These are phyloP conservation scores for Cyanoderma ruficeps DNA, from an alignment of 2,113 vertebrate genomes.

Conservation along the genomic window DNA sequence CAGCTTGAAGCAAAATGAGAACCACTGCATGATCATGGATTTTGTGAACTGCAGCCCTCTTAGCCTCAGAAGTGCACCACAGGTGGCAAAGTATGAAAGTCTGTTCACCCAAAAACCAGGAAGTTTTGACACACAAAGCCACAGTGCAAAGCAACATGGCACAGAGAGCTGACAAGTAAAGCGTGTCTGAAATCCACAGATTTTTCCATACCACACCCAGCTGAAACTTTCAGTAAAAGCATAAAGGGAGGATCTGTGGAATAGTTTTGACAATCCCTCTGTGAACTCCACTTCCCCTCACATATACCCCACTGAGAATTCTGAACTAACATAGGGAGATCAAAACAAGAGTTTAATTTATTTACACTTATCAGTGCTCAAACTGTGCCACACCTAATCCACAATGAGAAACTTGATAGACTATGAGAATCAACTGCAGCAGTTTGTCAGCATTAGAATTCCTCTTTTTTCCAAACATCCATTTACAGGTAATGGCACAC, in stretches of 20 bases:
- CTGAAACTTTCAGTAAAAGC: not conserved
- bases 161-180: not conserved
- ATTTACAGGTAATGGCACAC: not conserved
- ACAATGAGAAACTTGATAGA: accelerated
- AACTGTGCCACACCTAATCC: not conserved
- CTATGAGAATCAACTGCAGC: not conserved
- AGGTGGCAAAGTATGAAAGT: not conserved
- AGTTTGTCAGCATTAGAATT: not conserved
- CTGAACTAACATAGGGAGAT: not conserved
- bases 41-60: not conserved
- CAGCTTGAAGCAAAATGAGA: not conserved
- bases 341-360: not conserved
- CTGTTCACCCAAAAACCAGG: not conserved
- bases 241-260: not conserved
- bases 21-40: accelerated
- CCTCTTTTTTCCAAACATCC: not conserved
- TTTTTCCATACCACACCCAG: not conserved
- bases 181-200: not conserved
- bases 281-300: not conserved
- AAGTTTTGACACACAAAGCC: not conserved
- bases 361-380: not conserved
- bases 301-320: not conserved
- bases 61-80: accelerated
- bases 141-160: not conserved
- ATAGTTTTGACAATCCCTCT: not conserved